These are phyloP conservation scores for Caenorhabditis inopinata DNA, from an alignment of 1,140 invertebrate genomes.

Conservation along the genomic window DNA sequence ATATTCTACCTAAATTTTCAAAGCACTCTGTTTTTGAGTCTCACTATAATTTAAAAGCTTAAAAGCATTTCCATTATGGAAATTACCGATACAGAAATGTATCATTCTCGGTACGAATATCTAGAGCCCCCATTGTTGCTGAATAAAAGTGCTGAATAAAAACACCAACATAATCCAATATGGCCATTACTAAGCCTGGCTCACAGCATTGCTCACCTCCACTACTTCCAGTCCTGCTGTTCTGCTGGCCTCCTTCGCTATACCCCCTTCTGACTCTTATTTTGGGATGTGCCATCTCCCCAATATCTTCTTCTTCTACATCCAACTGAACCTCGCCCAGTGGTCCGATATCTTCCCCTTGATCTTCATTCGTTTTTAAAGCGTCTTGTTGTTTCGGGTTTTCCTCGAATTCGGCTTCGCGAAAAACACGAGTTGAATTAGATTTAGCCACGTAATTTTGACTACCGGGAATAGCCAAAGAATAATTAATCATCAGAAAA, in stretches of 20 bases:
- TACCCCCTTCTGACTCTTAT: constrained; percentile 4
- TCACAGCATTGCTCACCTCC: too few relatives aligned
- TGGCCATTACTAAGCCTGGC: too few relatives aligned
- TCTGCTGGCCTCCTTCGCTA: background rate
- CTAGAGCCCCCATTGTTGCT: too few relatives aligned
- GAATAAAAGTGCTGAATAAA: too few relatives aligned
- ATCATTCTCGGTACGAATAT: too few relatives aligned
- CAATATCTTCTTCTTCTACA: constrained; percentile 25
- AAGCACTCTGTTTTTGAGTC: too few relatives aligned
- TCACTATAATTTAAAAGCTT: too few relatives aligned
- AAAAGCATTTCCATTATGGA: too few relatives aligned
- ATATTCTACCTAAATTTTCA: too few relatives aligned
- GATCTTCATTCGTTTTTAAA: background rate
- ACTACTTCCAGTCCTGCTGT: background rate
- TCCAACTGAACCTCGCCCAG: constrained; percentile 5
- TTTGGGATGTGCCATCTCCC: background rate
- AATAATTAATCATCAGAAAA: background rate
- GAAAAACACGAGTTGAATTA: background rate
- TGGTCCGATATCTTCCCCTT: background rate
- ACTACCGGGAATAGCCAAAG: background rate
- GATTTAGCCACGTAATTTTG: background rate
- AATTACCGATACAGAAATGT: too few relatives aligned
- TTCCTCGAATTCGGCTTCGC: background rate
- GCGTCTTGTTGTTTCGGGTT: background rate
- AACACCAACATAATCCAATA: too few relatives aligned